These are phyloP conservation scores for Drosophila erecta DNA, from an alignment of 1,140 invertebrate genomes.

Conservation along the genomic window DNA sequence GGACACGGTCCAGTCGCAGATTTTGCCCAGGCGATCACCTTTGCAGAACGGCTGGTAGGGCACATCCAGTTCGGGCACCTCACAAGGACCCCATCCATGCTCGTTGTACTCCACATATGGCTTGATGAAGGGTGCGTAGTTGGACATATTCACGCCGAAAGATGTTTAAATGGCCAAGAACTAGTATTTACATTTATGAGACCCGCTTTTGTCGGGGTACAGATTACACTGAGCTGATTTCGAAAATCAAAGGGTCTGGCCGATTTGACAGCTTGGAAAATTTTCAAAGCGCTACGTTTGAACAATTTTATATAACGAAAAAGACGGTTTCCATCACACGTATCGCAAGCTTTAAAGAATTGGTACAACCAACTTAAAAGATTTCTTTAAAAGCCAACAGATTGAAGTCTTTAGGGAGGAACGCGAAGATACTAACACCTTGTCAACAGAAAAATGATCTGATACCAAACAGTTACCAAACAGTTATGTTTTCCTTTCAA, in stretches of 20 bases:
- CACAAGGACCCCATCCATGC: slow-evolving; percentile 96
- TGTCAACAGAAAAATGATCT: too few species aligned
- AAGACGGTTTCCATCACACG: too few species aligned
- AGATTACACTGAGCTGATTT: slow-evolving; percentile 11
- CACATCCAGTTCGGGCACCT: slow-evolving; percentile 97
- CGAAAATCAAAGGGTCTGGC: rapidly evolving
- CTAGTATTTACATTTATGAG: neutral
- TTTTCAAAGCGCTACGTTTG: neutral
- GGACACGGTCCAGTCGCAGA: slow-evolving; percentile 98
- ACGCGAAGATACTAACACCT: too few species aligned
- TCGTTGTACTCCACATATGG: slow-evolving; percentile 79
- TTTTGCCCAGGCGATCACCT: slow-evolving; percentile 98
- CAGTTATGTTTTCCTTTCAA: neutral
- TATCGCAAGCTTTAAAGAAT: too few species aligned
- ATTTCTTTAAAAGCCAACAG: too few species aligned
- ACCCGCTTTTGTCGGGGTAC: neutral
- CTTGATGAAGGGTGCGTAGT: slow-evolving; percentile 68
- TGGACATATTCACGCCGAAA: slow-evolving; percentile 10
- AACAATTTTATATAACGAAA: too few species aligned
- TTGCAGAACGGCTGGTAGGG: slow-evolving; percentile 99
- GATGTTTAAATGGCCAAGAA: neutral
- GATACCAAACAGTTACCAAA: too few species aligned
- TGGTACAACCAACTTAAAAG: too few species aligned
- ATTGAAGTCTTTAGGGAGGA: too few species aligned
- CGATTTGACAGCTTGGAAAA: neutral